Evolutionary conservation across 2,113 vertebrate species (phyloP), one percentile per base, ranked within the genome.

Genomic region (Ptilonorhynchus violaceus): DNA sequence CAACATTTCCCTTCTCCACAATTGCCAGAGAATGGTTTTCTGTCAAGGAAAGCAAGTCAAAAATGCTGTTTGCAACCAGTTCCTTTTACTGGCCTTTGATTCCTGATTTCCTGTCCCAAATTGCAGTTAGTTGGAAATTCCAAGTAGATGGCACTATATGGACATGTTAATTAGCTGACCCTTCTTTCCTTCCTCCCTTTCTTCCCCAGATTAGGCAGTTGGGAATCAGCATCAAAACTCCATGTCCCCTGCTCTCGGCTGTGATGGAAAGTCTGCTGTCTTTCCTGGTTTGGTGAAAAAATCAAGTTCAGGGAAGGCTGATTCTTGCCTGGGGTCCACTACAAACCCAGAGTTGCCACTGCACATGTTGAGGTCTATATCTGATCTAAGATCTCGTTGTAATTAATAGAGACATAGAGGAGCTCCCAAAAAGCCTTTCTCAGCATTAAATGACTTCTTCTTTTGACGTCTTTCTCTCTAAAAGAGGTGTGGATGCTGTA

Each of bases 1-100:
- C 55, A 67, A 89, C 44, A 44, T 75, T 93, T 97, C 82, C 82
- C 87, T 58, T 94, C 88, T 33, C 63, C 47, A 55, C 64, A 83
- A 37, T 59, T 55, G 73, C 55, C 42, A 49, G 21, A 44, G 59
- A 85, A 67, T 28, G 13, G 47, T 52, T 83, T 88, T 53, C 76
- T 80, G 44, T 80, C 67, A 58, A 95, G 50, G 56, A 77, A 64
- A 87, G 44, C 0, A 3, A 80, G 35, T 74, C 21, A 86, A 82
- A 96, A 95, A 44, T 0, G 1, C 17, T 50, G 14, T 84, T 85
- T 78, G 41, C 16, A 33, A 47, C 5, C 14, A 75, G 30, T 28
- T 39, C 9, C 22, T 39, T 92, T 77, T 33, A 37, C 15, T 69
- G 20, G 9, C 22, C 41, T 92, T 88, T 44, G 44, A 81, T 85